phyloP scores from a whole-genome alignment of 1,140 invertebrate genomes.

The Drosophila carrolli region DNA sequence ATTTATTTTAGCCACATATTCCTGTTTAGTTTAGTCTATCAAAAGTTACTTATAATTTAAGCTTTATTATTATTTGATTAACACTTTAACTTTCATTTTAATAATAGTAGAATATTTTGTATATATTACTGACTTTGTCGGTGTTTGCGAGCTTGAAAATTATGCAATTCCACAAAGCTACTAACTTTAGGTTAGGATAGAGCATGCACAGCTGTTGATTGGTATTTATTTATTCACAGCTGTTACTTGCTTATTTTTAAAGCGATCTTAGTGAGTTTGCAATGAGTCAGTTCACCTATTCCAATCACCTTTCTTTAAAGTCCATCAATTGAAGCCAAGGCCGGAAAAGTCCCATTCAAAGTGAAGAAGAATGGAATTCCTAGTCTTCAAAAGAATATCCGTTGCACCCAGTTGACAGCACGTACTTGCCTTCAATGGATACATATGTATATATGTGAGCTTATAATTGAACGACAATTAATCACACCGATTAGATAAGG shows the following conservation, averaged over 20 bases:
- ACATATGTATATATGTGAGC: slow-evolving; percentile 1
- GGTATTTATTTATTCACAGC: slow-evolving; percentile 7
- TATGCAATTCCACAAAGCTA: background rate
- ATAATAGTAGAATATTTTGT: background rate
- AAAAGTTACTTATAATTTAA: too few relatives aligned
- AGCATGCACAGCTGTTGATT: slow-evolving; percentile 1
- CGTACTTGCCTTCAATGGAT: slow-evolving; percentile 31
- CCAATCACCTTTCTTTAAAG: background rate
- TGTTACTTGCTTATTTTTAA: background rate
- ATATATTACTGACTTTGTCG: background rate
- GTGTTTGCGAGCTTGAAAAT: background rate
- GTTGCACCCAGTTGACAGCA: slow-evolving; percentile 28
- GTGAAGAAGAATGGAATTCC: slow-evolving; percentile 8
- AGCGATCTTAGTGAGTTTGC: background rate
- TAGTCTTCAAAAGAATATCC: slow-evolving; percentile 6
- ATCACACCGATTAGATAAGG: slow-evolving; percentile 49
- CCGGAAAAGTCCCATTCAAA: slow-evolving; percentile 13
- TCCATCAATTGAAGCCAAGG: slow-evolving; percentile 13
- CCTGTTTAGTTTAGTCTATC: too few relatives aligned
- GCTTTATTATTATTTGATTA: too few relatives aligned
- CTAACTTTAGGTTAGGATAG: background rate
- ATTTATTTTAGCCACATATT: too few relatives aligned
- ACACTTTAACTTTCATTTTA: too few relatives aligned
- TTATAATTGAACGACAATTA: slow-evolving; percentile 56
- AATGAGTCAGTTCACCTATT: background rate